These are phyloP conservation scores for Odiellus spinosus DNA, from an alignment of 2,888 invertebrate species.

Conservation along the genomic window DNA sequence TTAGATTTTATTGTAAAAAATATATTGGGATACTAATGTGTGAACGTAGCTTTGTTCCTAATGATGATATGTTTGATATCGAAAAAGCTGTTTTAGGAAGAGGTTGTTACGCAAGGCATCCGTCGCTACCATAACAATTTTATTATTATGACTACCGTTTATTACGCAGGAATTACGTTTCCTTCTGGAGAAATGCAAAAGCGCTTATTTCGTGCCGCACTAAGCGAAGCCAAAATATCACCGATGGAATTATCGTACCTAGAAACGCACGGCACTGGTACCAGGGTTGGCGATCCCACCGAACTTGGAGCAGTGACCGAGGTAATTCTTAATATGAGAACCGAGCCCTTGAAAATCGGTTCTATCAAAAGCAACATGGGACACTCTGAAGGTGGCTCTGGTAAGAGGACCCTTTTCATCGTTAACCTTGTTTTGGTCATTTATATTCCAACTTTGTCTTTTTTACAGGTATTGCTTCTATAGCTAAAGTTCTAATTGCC, in stretches of 20 bases:
- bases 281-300: constrained; percentile 37
- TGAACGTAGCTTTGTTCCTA: too few species aligned
- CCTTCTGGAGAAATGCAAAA: constrained; percentile 67
- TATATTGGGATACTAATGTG: too few species aligned
- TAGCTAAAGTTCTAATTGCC: constrained; percentile 78
- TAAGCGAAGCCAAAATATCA: constrained; percentile 26
- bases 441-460: too few species aligned
- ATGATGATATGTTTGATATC: too few species aligned
- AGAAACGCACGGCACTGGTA: constrained; percentile 41
- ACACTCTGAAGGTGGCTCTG: constrained; percentile 38
- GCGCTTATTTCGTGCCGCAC: constrained; percentile 20
- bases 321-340: constrained; percentile 26
- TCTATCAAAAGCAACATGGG: constrained; percentile 40
- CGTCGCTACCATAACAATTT: too few species aligned
- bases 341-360: constrained; percentile 33
- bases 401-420: constrained; percentile 18
- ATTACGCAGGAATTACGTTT: constrained; percentile 67
- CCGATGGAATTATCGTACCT: constrained; percentile 35
- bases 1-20: too few species aligned
- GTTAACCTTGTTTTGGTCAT: too few species aligned
- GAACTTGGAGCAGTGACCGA: constrained; percentile 34
- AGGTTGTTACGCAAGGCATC: too few species aligned
- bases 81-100: too few species aligned
- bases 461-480: constrained; percentile 55
- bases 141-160: too few species aligned